These are phyloP conservation scores for Heterohyrax brucei DNA, from an alignment of 2,797 vertebrate species.

Conservation along the genomic window DNA sequence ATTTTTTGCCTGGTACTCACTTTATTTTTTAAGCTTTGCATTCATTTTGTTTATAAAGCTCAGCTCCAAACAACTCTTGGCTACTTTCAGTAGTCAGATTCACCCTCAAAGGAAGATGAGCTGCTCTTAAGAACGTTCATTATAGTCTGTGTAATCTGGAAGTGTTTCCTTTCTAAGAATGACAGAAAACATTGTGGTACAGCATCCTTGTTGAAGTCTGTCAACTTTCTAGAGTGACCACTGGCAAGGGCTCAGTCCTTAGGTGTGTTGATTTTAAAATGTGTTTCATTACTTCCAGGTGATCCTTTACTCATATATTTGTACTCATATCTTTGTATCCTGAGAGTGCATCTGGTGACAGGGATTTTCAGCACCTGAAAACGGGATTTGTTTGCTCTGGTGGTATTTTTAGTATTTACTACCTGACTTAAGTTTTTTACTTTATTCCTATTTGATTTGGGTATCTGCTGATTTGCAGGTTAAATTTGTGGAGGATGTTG, in stretches of 20 bases:
- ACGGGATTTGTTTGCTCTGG: neutral
- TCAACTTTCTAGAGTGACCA: neutral
- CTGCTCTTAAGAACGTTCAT: neutral
- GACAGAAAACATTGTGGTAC: neutral
- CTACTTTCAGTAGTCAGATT: conserved; percentile 11
- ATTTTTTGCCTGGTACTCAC: neutral
- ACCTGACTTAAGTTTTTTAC: neutral
- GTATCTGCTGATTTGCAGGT: neutral
- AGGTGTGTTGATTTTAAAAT: conserved; percentile 8
- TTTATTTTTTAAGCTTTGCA: conserved; percentile 1
- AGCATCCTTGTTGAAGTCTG: neutral
- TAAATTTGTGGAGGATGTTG: neutral
- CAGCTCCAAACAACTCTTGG: neutral
- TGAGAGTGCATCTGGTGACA: neutral
- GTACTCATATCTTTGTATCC: neutral
- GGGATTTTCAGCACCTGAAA: neutral
- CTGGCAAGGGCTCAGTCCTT: neutral
- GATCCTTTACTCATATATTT: neutral
- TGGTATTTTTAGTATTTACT: conserved; percentile 9
- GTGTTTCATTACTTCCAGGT: neutral
- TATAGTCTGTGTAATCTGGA: neutral
- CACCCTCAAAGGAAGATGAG: conserved; percentile 13
- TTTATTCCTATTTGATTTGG: conserved; percentile 44
- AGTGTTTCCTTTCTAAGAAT: conserved; percentile 5
- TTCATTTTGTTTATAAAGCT: conserved; percentile 15